Base-by-base conservation (phyloP, 2,888 invertebrate species). In the Drosophila imparisetae region DNA sequence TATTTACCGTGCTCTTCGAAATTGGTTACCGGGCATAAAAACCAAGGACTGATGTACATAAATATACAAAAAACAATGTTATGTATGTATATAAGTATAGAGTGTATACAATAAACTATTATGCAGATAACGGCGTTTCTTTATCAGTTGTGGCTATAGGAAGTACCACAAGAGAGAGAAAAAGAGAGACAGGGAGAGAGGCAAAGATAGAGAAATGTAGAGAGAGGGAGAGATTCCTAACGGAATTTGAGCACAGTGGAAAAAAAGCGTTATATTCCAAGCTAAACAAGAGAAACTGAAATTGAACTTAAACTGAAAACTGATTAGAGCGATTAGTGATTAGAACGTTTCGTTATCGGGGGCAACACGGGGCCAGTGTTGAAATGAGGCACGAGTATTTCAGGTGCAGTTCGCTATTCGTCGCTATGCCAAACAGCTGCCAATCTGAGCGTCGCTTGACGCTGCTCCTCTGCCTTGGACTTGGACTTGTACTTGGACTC, bases 381-480 rank as follows among this genome's bases (percentile, higher is more conserved):
- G 50, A 58, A 62, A 66, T 63, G 52, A 10, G 7, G 11, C 15
- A 4, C 13, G 54, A 60, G 42, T 61, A 50, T 53, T 59, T 29
- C 13, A 50, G 30, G 49, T 50, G 55, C 85, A 80, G 69, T 68
- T 69, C 32, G 54, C 48, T 48, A 21, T 21, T 36, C 66, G 34
- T 15, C 50, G 60, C 62, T 72, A 89, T 89, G 90, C n/a, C 64
- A 63, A 59, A 66, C 49, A 71, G 70, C 42, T 36, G 66, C 30
- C 63, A 68, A 48, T 48, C 53, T 36, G 40, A 50, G 36, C 15
- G 34, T 21, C 55, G 24, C 32, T 15, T 29, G 32, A 15, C 40
- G 48, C 30, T 40, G 36, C 27, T 66, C 15, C 21, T 30, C 15
- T 60, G n/a, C 36, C 70, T 29, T 52, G 24, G n/a, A 18, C n/a